Conservation (phyloP, 2,888 invertebrate genomes). For the Apantesis nais region DNA sequence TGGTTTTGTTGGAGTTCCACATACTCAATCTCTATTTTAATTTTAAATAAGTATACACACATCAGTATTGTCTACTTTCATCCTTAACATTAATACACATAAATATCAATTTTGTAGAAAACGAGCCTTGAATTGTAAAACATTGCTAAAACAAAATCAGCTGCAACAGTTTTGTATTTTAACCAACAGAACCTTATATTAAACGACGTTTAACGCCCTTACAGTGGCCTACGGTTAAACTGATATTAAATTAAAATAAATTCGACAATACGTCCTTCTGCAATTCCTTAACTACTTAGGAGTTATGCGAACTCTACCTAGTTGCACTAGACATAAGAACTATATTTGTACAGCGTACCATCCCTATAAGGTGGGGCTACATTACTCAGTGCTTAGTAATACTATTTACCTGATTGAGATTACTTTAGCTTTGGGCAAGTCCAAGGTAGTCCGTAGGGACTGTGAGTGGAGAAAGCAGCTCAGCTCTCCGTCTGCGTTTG, state of each 20-base stretch:
- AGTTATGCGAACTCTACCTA: conserved; percentile 48
- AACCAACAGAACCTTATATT: conserved; percentile 24
- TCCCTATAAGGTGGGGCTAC: conserved; percentile 63
- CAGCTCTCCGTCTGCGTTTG: conserved; percentile 67
- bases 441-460: conserved; percentile 63
- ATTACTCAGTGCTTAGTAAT: conserved; percentile 72
- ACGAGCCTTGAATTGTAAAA: conserved; percentile 30
- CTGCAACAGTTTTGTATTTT: conserved; percentile 28
- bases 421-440: conserved; percentile 81
- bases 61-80: conserved; percentile 55
- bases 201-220: conserved; percentile 42
- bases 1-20: conserved; percentile 7
- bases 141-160: conserved; percentile 30
- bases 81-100: conserved; percentile 38
- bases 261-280: conserved; percentile 42
- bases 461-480: conserved; percentile 64
- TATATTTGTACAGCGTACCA: conserved; percentile 63
- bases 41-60: conserved; percentile 27
- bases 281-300: conserved; percentile 40
- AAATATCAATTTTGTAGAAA: conserved; percentile 44
- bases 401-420: conserved; percentile 79
- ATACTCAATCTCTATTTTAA: conserved; percentile 14
- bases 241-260: conserved; percentile 40
- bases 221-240: conserved; percentile 32
- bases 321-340: conserved; percentile 50